Percentiles rank a stretch among this genome's conserved stretches.
These are phyloP conservation scores for Potorous gilbertii DNA, from an alignment of 2,797 vertebrate species.

Conservation along the genomic window DNA sequence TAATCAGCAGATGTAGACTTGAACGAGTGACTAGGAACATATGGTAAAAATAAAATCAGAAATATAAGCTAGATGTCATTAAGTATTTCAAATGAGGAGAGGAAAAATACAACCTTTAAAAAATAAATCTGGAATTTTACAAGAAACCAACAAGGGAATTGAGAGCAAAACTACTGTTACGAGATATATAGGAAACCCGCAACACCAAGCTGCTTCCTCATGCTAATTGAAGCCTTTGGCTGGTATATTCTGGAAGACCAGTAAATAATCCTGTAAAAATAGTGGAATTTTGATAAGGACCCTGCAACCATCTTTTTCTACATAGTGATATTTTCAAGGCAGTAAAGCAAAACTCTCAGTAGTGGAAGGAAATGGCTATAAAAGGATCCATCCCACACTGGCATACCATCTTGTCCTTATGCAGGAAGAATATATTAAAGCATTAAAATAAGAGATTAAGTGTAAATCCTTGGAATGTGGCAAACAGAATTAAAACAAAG, in stretches of 20 bases:
- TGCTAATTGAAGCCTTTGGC: constrained; percentile 55
- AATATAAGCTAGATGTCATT: constrained; percentile 76
- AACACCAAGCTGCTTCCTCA: constrained; percentile 50
- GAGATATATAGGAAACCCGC: constrained; percentile 57
- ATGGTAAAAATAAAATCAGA: constrained; percentile 80
- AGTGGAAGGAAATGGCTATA: not conserved
- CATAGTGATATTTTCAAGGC: constrained; percentile 18
- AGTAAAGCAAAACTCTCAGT: constrained; percentile 53
- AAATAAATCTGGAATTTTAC: constrained; percentile 69
- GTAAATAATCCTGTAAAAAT: constrained; percentile 40
- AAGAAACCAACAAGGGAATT: constrained; percentile 67
- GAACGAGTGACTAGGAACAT: constrained; percentile 80
- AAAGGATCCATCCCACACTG: constrained; percentile 7
- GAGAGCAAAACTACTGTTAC: constrained; percentile 54
- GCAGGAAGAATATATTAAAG: constrained; percentile 16
- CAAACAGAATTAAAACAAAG: constrained; percentile 48
- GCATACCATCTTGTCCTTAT: not conserved
- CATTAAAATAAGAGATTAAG: constrained; percentile 31
- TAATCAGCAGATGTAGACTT: constrained; percentile 80
- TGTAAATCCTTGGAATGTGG: constrained; percentile 3
- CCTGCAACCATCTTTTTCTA: constrained; percentile 38
- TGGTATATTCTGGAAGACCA: constrained; percentile 59
- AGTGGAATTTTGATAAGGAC: constrained; percentile 7
- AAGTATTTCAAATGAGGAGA: constrained; percentile 77
- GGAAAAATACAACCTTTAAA: constrained; percentile 56